phyloP scores from a whole-genome alignment of 2,888 invertebrate genomes.

The Saturnia japonica region DNA sequence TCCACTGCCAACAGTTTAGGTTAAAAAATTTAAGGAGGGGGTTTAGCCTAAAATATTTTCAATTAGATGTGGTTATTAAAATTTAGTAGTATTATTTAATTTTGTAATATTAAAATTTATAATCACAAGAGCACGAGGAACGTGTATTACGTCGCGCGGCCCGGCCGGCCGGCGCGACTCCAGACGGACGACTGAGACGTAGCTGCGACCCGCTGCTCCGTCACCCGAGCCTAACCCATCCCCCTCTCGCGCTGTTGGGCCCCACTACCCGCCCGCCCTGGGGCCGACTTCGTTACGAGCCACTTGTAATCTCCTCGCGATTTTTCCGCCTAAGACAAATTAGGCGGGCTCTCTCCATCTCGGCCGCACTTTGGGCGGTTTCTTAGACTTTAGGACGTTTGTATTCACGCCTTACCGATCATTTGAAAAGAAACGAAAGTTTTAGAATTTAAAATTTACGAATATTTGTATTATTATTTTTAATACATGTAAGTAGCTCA shows the following conservation, averaged over 20 bases:
- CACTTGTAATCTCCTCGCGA: slow-evolving; percentile 81
- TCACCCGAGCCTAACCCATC: slow-evolving; percentile 45
- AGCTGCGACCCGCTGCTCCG: slow-evolving; percentile 58
- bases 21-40: slow-evolving; percentile 68
- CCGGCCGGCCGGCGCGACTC: slow-evolving; percentile 81
- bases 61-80: slow-evolving; percentile 68
- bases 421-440: background rate
- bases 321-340: slow-evolving; percentile 82
- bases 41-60: slow-evolving; percentile 77
- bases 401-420: slow-evolving; percentile 51
- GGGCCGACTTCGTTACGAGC: slow-evolving; percentile 78
- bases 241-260: slow-evolving; percentile 28
- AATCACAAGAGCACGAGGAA: slow-evolving; percentile 83
- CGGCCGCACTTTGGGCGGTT: slow-evolving; percentile 66
- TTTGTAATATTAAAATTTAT: slow-evolving; percentile 74
- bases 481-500: too few relatives aligned
- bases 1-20: slow-evolving; percentile 66
- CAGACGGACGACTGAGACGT: slow-evolving; percentile 81
- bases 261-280: slow-evolving; percentile 36
- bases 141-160: slow-evolving; percentile 80
- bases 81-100: slow-evolving; percentile 52
- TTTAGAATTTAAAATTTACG: too few relatives aligned
- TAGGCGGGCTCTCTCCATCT: slow-evolving; percentile 70
- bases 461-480: too few relatives aligned
- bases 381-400: slow-evolving; percentile 60